A percentile compares a stretch with the other conserved stretches of the same genome.
phyloP scores from a whole-genome alignment of 2,888 invertebrate species.

The Listrodromus nycthemerus region DNA sequence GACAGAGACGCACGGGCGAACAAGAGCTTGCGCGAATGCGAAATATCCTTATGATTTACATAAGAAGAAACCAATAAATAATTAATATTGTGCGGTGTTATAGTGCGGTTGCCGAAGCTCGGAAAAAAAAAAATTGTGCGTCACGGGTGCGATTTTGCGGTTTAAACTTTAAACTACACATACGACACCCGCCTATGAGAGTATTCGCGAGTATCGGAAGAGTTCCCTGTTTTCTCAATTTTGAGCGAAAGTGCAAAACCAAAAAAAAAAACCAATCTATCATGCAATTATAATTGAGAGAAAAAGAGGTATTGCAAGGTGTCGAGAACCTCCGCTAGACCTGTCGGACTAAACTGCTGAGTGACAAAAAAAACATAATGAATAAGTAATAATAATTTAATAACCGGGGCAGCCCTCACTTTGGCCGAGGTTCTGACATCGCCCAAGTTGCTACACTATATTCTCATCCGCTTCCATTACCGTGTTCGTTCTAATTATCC shows the following conservation, averaged over 20 bases:
- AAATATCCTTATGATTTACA: constrained; percentile 37
- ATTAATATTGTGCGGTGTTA: no score
- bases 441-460: constrained; percentile 56
- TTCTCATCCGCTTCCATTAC: constrained; percentile 55
- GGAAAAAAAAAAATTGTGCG: constrained; percentile 30
- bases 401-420: constrained; percentile 75
- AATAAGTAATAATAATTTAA: constrained; percentile 25
- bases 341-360: constrained; percentile 70
- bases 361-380: constrained; percentile 13
- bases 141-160: constrained; percentile 7
- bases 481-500: constrained; percentile 33
- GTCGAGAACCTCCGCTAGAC: constrained; percentile 84
- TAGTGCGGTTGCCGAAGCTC: constrained; percentile 76
- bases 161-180: background rate
- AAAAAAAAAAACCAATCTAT: constrained; percentile 5
- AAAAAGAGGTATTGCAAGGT: constrained; percentile 56
- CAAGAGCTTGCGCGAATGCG: constrained; percentile 9
- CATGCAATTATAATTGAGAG: background rate
- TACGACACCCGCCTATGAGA: background rate
- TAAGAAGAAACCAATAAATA: constrained; percentile 30
- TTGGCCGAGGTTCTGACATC: constrained; percentile 83
- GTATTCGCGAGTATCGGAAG: background rate
- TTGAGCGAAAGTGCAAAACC: constrained; percentile 12
- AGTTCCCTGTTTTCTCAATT: background rate
- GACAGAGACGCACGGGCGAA: constrained; percentile 27